These are phyloP conservation scores for Drosophila varians DNA, from an alignment of 1,140 invertebrate species.

Conservation along the genomic window DNA sequence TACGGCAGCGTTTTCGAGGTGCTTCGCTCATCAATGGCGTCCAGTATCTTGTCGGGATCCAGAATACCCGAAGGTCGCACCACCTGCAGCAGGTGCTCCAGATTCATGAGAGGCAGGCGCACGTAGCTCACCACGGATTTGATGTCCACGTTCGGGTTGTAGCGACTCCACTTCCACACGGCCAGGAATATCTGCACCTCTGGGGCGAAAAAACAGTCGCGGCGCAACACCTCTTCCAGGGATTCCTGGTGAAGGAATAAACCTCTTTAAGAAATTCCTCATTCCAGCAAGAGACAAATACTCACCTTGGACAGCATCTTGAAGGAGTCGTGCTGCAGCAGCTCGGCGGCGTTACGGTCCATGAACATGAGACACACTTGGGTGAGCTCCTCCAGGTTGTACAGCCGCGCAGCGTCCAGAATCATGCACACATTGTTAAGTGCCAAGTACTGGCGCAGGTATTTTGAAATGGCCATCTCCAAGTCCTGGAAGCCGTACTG, in stretches of 20 bases:
- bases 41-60: slow-evolving; percentile 94
- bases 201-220: slow-evolving; percentile 97
- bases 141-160: slow-evolving; percentile 88
- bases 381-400: slow-evolving; percentile 86
- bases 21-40: slow-evolving; percentile 95
- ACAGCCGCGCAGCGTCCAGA: slow-evolving; percentile 92
- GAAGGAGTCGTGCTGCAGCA: slow-evolving; percentile 94
- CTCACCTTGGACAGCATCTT: slow-evolving; percentile 91
- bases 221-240: slow-evolving; percentile 91
- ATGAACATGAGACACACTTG: slow-evolving; percentile 92
- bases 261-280: neutral
- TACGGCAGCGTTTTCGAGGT: slow-evolving; percentile 91
- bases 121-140: slow-evolving; percentile 87
- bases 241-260: slow-evolving; percentile 85
- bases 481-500: slow-evolving; percentile 97
- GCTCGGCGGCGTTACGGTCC: slow-evolving; percentile 93
- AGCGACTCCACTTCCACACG: slow-evolving; percentile 92
- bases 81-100: slow-evolving; percentile 93
- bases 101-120: slow-evolving; percentile 92
- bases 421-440: slow-evolving; percentile 96
- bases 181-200: slow-evolving; percentile 98
- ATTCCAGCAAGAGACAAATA: neutral
- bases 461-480: slow-evolving; percentile 95
- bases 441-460: slow-evolving; percentile 93
- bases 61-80: slow-evolving; percentile 94